These are phyloP conservation scores for Hypercompe scribonia DNA, from an alignment of 2,888 invertebrate species.

Conservation along the genomic window DNA sequence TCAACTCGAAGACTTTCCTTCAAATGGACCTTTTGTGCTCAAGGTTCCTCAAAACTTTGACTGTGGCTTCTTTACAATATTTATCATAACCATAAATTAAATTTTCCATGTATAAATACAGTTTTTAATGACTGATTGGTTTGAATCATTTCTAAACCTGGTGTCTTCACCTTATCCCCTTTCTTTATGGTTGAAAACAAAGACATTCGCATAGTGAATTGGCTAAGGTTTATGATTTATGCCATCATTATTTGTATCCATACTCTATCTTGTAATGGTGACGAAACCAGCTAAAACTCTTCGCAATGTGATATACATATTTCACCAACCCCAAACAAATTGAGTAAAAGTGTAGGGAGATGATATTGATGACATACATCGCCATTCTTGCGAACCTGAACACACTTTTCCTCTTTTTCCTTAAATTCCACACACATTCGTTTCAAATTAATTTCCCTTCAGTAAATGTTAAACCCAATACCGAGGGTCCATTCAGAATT, in stretches of 20 bases:
- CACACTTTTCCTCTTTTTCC: slow-evolving; percentile 3
- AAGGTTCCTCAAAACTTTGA: slow-evolving; percentile 15
- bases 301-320: too few species aligned
- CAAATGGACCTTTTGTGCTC: slow-evolving; percentile 15
- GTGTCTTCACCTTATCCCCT: too few species aligned
- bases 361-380: neutral
- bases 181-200: too few species aligned
- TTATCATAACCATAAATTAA: neutral
- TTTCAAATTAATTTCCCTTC: slow-evolving; percentile 48
- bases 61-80: neutral
- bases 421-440: slow-evolving; percentile 41
- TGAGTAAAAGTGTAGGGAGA: neutral
- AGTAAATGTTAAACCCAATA: slow-evolving; percentile 47
- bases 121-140: too few species aligned
- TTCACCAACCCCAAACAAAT: too few species aligned
- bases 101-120: neutral
- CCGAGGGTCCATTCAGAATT: slow-evolving; percentile 48
- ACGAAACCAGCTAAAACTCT: too few species aligned
- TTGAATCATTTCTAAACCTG: too few species aligned
- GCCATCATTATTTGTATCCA: too few species aligned
- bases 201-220: too few species aligned
- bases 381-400: neutral
- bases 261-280: too few species aligned
- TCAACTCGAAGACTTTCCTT: slow-evolving; percentile 35
- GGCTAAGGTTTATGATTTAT: too few species aligned